Evolutionary conservation across 2,888 invertebrate species (phyloP).

Genomic region (Trichogramma evanescens): DNA sequence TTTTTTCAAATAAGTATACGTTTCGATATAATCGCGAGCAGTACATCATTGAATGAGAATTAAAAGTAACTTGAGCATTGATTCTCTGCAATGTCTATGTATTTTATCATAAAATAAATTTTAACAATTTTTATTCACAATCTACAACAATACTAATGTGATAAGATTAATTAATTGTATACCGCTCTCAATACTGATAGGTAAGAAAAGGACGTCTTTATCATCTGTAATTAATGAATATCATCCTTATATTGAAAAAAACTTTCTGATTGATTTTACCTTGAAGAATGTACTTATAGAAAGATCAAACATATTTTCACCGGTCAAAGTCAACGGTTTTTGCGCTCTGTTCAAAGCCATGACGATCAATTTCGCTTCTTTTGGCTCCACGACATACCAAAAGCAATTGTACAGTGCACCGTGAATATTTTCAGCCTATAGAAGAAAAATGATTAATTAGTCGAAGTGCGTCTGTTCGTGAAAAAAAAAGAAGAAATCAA

Average conservation of each 20-base stretch:
- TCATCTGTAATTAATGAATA: constrained; percentile 8
- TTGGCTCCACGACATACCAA: constrained; percentile 13
- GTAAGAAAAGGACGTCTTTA: constrained; percentile 23
- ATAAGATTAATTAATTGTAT: too few species aligned
- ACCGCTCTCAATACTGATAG: constrained; percentile 18
- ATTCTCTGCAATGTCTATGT: too few species aligned
- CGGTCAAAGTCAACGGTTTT: constrained; percentile 11
- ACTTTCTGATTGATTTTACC: neutral
- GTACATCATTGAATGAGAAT: too few species aligned
- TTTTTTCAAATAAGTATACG: too few species aligned
- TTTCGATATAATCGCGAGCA: too few species aligned
- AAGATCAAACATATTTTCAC: constrained; percentile 12
- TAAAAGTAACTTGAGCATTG: too few species aligned
- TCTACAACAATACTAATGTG: too few species aligned
- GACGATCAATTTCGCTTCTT: constrained; percentile 5
- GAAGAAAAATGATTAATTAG: neutral
- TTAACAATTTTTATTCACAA: too few species aligned
- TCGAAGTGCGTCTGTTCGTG: too few species aligned
- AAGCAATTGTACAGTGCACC: constrained; percentile 7
- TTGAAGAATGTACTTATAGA: constrained; percentile 7
- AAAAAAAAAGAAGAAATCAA: neutral
- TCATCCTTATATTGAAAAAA: neutral
- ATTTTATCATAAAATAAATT: too few species aligned
- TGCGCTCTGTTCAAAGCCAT: constrained; percentile 11
- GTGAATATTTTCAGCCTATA: constrained; percentile 8